Evolutionary conservation across 2,113 vertebrate species (phyloP), one percentile per base, ranked within the genome.

Genomic region (Rhinoderma darwinii): DNA sequence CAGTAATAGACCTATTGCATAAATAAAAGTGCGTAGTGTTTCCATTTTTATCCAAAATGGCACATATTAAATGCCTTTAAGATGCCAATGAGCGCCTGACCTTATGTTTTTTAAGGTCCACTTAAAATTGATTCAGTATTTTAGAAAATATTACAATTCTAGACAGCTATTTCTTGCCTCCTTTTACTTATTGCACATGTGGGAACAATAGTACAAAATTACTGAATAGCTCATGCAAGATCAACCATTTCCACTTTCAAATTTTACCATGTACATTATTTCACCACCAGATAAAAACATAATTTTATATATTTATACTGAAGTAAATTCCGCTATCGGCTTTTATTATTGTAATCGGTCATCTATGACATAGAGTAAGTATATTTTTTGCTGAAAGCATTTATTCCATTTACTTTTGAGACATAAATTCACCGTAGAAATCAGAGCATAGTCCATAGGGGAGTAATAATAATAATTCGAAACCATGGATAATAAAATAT

Each of bases 71-170:
- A 78, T 22, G 18, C 9, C 11, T 32, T 12, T 1, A 35, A 54
- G 18, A 25, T 35, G 30, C 17, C 75, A 77, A 35, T 30, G 17
- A 77, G 44, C 44, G 18, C 20, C 47, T 54, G 76, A 78, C 30
- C 47, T 78, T 78, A 27, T 41, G 68, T 41, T 72, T 41, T 72
- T 72, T 72, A 72, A 72, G 68, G 35, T 20, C 41, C 35, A 72
- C 39, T 72, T 72, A 72, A 78, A 78, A 78, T 78, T 78, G 39
- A 78, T 32, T 50, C 30, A 54, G 20, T 51, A 78, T 78, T 54
- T 18, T 78, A 78, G 4, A 56, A 54, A 50, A 44, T 54, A 35
- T 78, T 78, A 72, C 32, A 78, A 47, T 51, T 51, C 47, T 51
- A 78, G 75, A 78, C 27, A 51, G 50, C 27, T 51, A 51, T 35